Evolutionary conservation across 2,888 invertebrate species (phyloP), one percentile per base, ranked within the genome.

Genomic region (Boloria selene): DNA sequence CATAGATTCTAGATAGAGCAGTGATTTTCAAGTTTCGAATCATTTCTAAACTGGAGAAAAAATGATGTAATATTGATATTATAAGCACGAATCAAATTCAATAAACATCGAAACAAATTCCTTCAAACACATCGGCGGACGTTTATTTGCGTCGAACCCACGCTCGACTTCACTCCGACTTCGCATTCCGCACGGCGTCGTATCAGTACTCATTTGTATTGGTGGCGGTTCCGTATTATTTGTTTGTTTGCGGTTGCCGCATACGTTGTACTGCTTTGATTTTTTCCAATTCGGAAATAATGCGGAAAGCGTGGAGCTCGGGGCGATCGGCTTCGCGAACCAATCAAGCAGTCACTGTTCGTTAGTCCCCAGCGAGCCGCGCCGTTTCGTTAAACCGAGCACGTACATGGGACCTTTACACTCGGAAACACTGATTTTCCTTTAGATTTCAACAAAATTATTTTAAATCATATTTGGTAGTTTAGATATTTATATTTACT

Each of bases 201-300:
- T 72, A 72, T 91, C 91, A 86, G 78, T 87, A 80, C 89, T 91
- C 92, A 92, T 92, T 90, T 87, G 88, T 92, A 91, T 92, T 90
- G 90, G 86, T 79, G 79, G 87, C 75, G 79, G 85, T 76, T 85
- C 83, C 85, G 87, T 88, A 87, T 91, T 90, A 90, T 91, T 91
- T 90, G 87, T 90, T 89, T 90, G 88, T 90, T 90, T 89, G 86
- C 83, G 85, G 83, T 86, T 87, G 86, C 86, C 85, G 84, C 84
- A 87, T 88, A 87, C 85, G 85, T 81, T 72, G 69, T 81, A 81
- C 79, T 83, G 89, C 89, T 90, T 88, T 91, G 91, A 91, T 91
- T 92, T 92, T 90, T 92, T 90, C 85, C 87, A 83, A 90, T 90
- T 85, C 85, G 85, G 85, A 87, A 86, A 86, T 90, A 90, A 91